These are phyloP conservation scores for Tenualosa thibaudeaui DNA, from an alignment of 2,797 vertebrate species.

Conservation along the genomic window DNA sequence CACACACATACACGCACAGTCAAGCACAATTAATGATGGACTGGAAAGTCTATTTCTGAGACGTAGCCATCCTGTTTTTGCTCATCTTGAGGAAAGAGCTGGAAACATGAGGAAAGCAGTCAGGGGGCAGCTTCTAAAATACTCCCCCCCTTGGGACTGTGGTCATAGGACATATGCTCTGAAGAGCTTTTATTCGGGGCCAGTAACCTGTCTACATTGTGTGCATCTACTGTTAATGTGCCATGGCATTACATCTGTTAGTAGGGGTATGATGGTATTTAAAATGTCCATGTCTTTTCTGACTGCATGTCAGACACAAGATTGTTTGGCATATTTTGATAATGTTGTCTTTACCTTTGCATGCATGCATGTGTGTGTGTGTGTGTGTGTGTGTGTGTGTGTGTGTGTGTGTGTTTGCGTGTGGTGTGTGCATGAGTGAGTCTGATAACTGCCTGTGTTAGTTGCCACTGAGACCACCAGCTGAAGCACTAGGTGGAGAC, in stretches of 20 bases:
- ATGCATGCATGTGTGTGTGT: not conserved
- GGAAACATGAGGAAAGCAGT: conserved; percentile 38
- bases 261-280: not conserved
- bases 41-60: conserved; percentile 54
- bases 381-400: not conserved
- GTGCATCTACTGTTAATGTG: not conserved
- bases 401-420: not conserved
- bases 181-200: not conserved
- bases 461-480: not conserved
- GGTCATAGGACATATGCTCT: not conserved
- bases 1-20: conserved; percentile 26
- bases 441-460: not conserved
- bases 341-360: not conserved
- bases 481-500: conserved; percentile 75
- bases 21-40: conserved; percentile 45
- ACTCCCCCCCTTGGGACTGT: not conserved
- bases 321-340: not conserved
- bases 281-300: not conserved
- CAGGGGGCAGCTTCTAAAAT: conserved; percentile 1
- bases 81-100: conserved; percentile 40
- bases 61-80: conserved; percentile 53
- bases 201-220: not conserved
- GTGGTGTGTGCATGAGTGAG: not conserved
- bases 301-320: not conserved
- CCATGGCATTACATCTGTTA: not conserved